Evolutionary conservation across 2,888 invertebrate species (phyloP), one percentile per base, ranked within the genome.

Genomic region (Zygaena filipendulae): DNA sequence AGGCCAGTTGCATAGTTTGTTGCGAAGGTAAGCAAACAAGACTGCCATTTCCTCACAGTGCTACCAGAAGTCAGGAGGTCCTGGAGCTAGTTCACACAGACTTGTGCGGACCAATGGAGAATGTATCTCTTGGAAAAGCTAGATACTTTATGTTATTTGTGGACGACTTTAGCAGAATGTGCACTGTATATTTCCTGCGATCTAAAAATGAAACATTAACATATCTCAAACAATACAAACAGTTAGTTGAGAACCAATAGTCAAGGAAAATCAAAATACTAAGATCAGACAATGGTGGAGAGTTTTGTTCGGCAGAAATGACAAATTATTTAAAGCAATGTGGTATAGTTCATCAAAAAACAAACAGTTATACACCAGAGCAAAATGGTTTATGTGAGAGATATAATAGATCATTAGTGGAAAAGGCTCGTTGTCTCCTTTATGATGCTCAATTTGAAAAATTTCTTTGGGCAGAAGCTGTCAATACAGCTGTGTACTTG

Each of bases 301-400:
- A 43, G 9, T 47, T 32, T 33, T 42, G 40, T 33, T 35, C 28
- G 18, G 7, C 7, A 6, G 29, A 35, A 14, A 34, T 45, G 32
- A 35, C 42, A 6, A 18, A 9, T 10, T 43, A 13, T 13, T 22
- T 45, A 13, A 38, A 31, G 20, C 3, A 28, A 33, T 2, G 4
- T 5, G 44, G 44, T 7, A 45, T 43, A 1, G 8, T 40, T 6
- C 42, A 47, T 39, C 44, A 45, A 13, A 43, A 32, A 13, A 43
- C 36, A 0, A 42, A 39, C 21, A 22, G 36, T 3, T 27, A 44
- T 21, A 43, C 44, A 4, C 43, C 42, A 1, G 30, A 47, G 21
- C 45, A 48, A 9, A 44, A 42, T 38, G 43, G 41, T 3, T 16
- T 44, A 4, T 37, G 10, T 3, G 41, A 43, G 13, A 11, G 42